Evolutionary conservation across 2,113 vertebrate genomes (phyloP), one percentile per base, ranked within the genome.

Genomic region (Pelecanus crispus): DNA sequence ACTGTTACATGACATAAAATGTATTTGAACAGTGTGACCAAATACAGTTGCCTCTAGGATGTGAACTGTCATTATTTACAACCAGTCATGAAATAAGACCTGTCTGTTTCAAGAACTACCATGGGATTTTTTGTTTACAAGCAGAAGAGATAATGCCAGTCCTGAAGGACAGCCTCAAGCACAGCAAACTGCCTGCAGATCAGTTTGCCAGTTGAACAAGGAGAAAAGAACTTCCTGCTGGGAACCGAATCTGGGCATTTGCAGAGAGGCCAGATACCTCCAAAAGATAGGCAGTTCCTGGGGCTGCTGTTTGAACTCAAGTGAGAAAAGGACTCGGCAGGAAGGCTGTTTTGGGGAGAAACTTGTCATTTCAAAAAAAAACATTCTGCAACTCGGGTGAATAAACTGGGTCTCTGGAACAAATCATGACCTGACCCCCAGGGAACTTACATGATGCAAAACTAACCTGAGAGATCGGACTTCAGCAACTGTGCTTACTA

Each of bases 391-490:
- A 8, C 11, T 56, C 19, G 44, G 31, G 28, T 22, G 17, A 87
- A 7, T 32, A 61, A 71, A 1, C 2, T 24, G 24, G 8, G 25
- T 52, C 6, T 63, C 19, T 6, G 8, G 17, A 19, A 93, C 13
- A 87, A 91, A 73, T 24, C 18, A 49, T 2, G 17, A 47, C 9
- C 13, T 0, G 0, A 61, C 2, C 26, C 17, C 17, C 16, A 8
- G 7, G 4, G 31, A 88, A 68, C 8, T 44, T 24, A 52, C 2
- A 28, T 1, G 26, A 52, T 10, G 31, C 49, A 68, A 93, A 95
- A 85, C 92, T 91, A 97, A 99, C 99, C 99, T 99, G 81, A 99
- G 99, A 15, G 99, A 97, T 90, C 99, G 99, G 56, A 99, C 99
- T 98, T 99, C 99, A 11, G 99, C 92, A 53, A 99, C 99, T 12